Base-by-base conservation (phyloP, 2,797 vertebrate genomes). In the Capromys pilorides region DNA sequence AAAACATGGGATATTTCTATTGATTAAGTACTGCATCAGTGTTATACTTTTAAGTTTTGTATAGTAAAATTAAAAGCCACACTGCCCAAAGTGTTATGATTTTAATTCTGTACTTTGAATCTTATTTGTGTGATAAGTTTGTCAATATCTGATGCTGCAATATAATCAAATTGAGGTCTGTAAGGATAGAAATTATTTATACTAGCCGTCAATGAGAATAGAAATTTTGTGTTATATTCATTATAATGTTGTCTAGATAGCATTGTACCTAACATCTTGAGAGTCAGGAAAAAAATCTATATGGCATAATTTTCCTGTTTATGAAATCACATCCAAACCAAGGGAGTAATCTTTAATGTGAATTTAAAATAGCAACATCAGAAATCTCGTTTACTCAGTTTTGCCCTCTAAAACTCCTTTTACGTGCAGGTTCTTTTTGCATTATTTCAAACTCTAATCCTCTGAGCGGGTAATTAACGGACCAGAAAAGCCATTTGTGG, bases 381-480 rank as follows among this genome's bases (percentile, higher is more conserved):
- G 94, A 95, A 97, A 97, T 96, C 95, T 61, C 95, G 95, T 97
- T 97, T 96, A 96, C 97, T 97, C 94, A 88, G 66, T 96, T 97
- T 97, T 96, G 93, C 96, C 97, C 97, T 98, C 94, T 97, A 98
- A 98, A 98, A 97, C 96, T 97, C 98, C 97, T 98, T 97, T 98
- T 96, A 93, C 94, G 95, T 97, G 92, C 97, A 97, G 96, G 86
- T 98, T 98, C 95, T 90, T 97, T 97, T 97, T 97, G 96, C 95
- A 97, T 98, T 98, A 98, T 98, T 98, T 96, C 94, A 96, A 97
- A 97, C 96, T 98, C 94, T 98, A 98, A 98, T 98, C 98, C 98
- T 98, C 98, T 98, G 97, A 98, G 98, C 88, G 98, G 97, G 97
- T 98, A 98, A 98, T 98, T 98, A 98, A 98, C 96, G 18, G 98